phyloP scores from a whole-genome alignment of 1,140 invertebrate genomes.

The Temnothorax nylanderi region DNA sequence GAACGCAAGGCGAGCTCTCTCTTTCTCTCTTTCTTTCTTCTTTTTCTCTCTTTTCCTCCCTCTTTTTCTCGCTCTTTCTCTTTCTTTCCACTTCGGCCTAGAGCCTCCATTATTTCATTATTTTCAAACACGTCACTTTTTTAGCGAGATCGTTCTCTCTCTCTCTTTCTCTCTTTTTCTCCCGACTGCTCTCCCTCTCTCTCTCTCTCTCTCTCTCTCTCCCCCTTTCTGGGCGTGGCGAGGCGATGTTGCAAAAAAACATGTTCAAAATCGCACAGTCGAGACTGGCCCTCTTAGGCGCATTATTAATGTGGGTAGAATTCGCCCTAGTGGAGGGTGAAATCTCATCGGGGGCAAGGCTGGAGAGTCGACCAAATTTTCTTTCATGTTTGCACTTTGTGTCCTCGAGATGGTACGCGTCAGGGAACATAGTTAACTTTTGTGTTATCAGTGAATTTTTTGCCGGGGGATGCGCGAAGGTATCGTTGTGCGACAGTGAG shows the following conservation, averaged over 20 bases:
- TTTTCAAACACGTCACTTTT: constrained; percentile 81
- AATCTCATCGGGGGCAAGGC: neutral
- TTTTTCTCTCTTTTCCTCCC: neutral
- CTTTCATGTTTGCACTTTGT: constrained; percentile 15
- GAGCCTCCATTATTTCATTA: constrained; percentile 82
- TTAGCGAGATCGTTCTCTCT: constrained; percentile 31
- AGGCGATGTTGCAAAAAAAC: constrained; percentile 69
- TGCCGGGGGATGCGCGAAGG: neutral
- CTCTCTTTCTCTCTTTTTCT: neutral
- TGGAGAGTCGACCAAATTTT: constrained; percentile 22
- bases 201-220: constrained; percentile 1
- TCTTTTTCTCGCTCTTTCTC: constrained; percentile 8
- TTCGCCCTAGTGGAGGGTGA: neutral
- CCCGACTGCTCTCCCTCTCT: too few species aligned
- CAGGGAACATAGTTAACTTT: constrained; percentile 48
- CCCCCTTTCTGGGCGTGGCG: constrained; percentile 75
- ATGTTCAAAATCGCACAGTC: constrained; percentile 74
- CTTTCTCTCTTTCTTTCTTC: neutral
- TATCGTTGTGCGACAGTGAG: neutral
- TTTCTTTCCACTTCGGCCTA: constrained; percentile 22
- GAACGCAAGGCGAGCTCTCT: constrained; percentile 72
- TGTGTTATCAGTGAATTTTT: constrained; percentile 8
- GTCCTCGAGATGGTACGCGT: constrained; percentile 33
- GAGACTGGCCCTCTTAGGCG: constrained; percentile 68
- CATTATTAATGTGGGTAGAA: constrained; percentile 63